Base-by-base conservation (phyloP, 2,797 vertebrate genomes). In the Microctenopoma lineatum region DNA sequence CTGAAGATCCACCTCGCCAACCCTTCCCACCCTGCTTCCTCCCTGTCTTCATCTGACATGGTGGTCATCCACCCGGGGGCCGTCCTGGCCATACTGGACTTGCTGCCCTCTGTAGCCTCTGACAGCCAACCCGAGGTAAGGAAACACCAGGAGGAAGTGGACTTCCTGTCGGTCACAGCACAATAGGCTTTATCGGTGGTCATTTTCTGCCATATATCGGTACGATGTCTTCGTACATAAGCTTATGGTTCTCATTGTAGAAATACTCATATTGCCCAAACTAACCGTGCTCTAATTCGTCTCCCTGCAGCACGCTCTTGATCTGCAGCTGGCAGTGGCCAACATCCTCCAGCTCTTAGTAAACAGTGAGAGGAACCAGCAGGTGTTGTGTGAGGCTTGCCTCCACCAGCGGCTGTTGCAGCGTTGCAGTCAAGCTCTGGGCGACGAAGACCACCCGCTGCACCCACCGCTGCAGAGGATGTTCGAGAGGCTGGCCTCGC, bases 31-130 rank as follows among this genome's bases (percentile, higher is more conserved):
- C 94, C 92, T 2, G 86, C 82, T 1, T 94, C 92, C 53, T 94
- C 89, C 72, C 90, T 89, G 0, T 86, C 84, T 3, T 87, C 81
- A 0, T 81, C 85, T 0, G 97, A 99, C 63, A 94, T 95, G 0
- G 96, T 98, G 66, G 91, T 98, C 83, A 99, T 99, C 85, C 98
- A 99, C 81, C 96, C 97, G 0, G 98, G 98, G 59, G 97, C 97
- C 25, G 95, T 96, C 78, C 93, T 99, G 15, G 96, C 96, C 18
- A 97, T 97, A 89, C 78, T 99, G 78, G 98, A 99, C 90, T 95
- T 99, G 67, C 90, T 99, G 79, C 96, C 96, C 73, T 99, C 98
- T 4, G 94, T 99, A 63, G 94, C 90, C 75, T 98, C 96, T 0
- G 86, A 95, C 60, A 94, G 92, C 38, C 97, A 99, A 78, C 96